phyloP scores from a whole-genome alignment of 2,113 vertebrate genomes.

The Poecile atricapillus region DNA sequence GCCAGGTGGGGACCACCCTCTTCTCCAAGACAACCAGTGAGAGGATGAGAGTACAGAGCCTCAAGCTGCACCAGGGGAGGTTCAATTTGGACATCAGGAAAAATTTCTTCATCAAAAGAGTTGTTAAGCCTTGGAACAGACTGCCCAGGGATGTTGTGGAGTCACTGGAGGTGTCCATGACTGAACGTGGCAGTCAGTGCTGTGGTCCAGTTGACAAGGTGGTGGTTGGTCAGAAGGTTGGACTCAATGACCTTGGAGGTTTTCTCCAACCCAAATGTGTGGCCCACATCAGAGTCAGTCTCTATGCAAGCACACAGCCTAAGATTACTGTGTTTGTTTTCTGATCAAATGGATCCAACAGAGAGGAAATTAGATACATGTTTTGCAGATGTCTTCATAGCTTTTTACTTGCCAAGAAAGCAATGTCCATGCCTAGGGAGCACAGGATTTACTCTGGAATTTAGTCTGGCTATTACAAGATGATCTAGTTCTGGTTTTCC shows the following conservation, averaged over 20 bases:
- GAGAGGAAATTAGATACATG: not conserved
- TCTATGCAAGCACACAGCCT: not conserved
- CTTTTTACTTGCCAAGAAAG: not conserved
- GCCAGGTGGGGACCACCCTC: not conserved
- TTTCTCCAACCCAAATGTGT: not conserved
- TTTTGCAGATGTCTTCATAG: not conserved
- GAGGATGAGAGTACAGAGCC: not conserved
- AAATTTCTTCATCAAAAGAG: not conserved
- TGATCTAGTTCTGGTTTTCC: not conserved
- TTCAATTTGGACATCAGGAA: not conserved
- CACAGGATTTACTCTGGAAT: not conserved
- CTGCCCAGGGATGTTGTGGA: not conserved
- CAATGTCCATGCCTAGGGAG: not conserved
- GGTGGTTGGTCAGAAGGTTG: not conserved
- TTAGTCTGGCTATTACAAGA: not conserved
- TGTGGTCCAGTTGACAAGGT: not conserved
- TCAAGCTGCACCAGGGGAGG: not conserved
- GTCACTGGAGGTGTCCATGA: not conserved
- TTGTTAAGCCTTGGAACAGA: not conserved
- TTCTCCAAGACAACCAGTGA: not conserved
- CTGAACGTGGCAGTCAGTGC: not conserved
- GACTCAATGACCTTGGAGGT: not conserved
- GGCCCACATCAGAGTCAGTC: not conserved
- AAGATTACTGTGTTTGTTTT: not conserved
- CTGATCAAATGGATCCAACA: not conserved